phyloP scores from a whole-genome alignment of 2,113 vertebrate species.

The Procavia capensis region DNA sequence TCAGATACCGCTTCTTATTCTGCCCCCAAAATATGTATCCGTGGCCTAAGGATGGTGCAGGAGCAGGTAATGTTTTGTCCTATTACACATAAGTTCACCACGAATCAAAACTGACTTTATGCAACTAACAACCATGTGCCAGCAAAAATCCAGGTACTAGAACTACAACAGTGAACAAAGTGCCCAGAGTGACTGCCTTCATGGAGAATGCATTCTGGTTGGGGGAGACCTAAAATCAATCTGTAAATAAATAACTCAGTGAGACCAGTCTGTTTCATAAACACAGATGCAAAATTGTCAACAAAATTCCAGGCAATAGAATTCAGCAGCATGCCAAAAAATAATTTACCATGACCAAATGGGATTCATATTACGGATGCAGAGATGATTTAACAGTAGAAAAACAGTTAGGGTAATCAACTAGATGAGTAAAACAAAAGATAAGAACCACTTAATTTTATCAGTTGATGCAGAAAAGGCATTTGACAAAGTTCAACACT shows the following conservation, averaged over 20 bases:
- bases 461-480: no score
- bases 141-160: not conserved
- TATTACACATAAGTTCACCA: not conserved
- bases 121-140: not conserved
- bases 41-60: not conserved
- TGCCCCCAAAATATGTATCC: not conserved
- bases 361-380: no score
- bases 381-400: no score
- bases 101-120: not conserved
- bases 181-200: not conserved
- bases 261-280: no score
- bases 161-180: not conserved
- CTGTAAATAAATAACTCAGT: not conserved
- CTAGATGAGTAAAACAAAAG: no score
- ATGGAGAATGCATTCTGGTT: not conserved
- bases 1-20: not conserved
- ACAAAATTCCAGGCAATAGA: no score
- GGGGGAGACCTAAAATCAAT: not conserved
- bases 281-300: no score
- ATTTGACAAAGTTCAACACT: no score
- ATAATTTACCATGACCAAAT: no score
- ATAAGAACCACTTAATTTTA: no score
- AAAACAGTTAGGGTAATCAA: no score
- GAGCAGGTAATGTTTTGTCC: not conserved
- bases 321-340: no score